Evolutionary conservation across 2,888 invertebrate species (phyloP), one percentile per base, ranked within the genome.

Genomic region (Cheilosia grossa): DNA sequence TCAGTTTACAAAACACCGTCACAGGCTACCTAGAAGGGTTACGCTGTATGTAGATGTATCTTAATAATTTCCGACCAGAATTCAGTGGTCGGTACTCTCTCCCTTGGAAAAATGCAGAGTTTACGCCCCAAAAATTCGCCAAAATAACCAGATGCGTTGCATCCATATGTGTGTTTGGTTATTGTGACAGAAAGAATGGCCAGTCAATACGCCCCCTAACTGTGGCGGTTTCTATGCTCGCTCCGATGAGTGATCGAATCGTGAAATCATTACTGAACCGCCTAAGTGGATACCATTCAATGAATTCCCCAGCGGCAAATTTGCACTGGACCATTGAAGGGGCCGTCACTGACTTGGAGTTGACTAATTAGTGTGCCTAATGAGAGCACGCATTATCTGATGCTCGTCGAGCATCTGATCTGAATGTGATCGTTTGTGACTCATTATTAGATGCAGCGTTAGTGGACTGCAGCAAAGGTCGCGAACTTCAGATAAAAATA

Each of bases 141-240:
- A 85, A 75, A 85, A 85, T 80, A 85, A 75, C 81, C 81, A 85
- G 75, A 85, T 85, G 83, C 66, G 64, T 79, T 33, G 44, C 37
- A 51, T 58, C 69, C 74, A 81, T 74, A 27, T 83, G 80, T 75
- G 59, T 51, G 54, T n/a, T 17, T 10, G 67, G 27, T 56, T 66
- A 75, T 75, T 80, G 75, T 85, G 74, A 80, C 80, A 74, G 67
- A 37, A 19, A 59, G 80, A 70, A 70, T 70, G 74, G 70, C 54
- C 70, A 54, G 74, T 54, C 70, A 49, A 59, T 80, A 85, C 83
- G 83, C 83, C 83, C 82, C 81, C 54, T 33, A 40, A 27, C 27
- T 44, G 44, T 44, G 27, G 40, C 27, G 40, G 58, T 64, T 70
- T 40, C 19, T 40, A 79, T 61, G 72, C 78, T 13, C 44, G 61